Evolutionary conservation across 2,113 vertebrate genomes (phyloP), one percentile per base, ranked within the genome.

Genomic region (Ranitomeya variabilis): DNA sequence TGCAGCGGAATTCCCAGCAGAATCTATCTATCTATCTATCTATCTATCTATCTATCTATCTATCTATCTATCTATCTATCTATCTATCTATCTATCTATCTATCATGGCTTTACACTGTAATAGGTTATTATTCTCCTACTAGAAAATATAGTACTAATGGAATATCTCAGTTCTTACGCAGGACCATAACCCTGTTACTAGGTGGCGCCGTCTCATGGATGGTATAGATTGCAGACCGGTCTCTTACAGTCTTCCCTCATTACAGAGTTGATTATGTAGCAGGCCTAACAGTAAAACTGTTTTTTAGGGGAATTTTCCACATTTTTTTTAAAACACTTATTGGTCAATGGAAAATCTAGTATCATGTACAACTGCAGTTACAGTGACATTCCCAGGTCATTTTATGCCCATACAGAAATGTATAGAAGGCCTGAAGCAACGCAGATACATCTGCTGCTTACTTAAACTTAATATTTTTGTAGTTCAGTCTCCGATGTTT

Each of bases 261-360:
- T 92, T 91, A n/a, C 18, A 92, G 91, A 94, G 94, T 93, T 93
- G 92, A 92, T 93, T 94, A 92, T 95, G 92, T 89, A 92, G 90
- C 90, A 95, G 93, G 91, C 93, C 92, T 94, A 92, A 91, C 92
- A 89, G 91, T 92, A 91, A 91, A 89, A 79, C 59, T 90, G 91
- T 92, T 92, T 93, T 89, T 81, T 90, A 94, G 92, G 93, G 93
- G 94, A 91, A 93, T 95, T 95, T 96, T 96, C 94, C 93, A 92
- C 67, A 85, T 45, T 92, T 92, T 90, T 31, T 66, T 84, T 21
- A 66, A 78, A 31, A 10, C 54, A n/a, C 91, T 93, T 95, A 90
- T 91, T 93, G 93, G 91, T 92, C 92, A 90, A 90, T 95, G 94
- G 95, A 95, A 96, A 95, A 87, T 80, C 52, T 90, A 87, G 91